Conservation (phyloP, 1,140 invertebrate species). For the Bilobella aurantiaca region DNA sequence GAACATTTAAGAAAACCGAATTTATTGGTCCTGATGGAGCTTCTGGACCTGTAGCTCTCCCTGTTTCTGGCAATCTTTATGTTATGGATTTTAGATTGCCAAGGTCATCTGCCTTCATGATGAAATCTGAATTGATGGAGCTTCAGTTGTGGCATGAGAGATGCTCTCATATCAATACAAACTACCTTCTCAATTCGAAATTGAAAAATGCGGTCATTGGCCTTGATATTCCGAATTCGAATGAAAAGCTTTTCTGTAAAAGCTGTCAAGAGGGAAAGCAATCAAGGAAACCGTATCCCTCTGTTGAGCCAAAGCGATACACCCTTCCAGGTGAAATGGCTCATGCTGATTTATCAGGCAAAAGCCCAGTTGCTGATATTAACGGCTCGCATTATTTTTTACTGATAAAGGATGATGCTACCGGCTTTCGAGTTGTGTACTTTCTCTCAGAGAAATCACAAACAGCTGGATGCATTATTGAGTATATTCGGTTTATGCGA, state of each 20-base stretch:
- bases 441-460: no score
- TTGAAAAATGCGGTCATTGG: slow-evolving; percentile 12
- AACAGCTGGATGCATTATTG: no score
- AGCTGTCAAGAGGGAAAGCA: slow-evolving; percentile 24
- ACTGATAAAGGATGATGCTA: slow-evolving; percentile 41
- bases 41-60: not conserved
- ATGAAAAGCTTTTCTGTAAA: slow-evolving; percentile 1
- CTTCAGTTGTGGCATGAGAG: slow-evolving; percentile 18
- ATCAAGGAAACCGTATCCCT: slow-evolving; percentile 15
- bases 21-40: not conserved
- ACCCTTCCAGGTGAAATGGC: slow-evolving; percentile 37
- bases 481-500: no score
- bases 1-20: not conserved
- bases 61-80: not conserved
- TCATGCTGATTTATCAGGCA: slow-evolving; percentile 42
- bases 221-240: not conserved
- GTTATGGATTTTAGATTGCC: slow-evolving; percentile 8
- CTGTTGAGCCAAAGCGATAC: slow-evolving; percentile 13
- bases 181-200: slow-evolving; percentile 12
- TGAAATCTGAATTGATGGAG: not conserved
- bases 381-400: slow-evolving; percentile 40
- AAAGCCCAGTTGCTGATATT: slow-evolving; percentile 38
- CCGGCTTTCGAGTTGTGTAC: not conserved
- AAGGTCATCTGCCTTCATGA: not conserved
- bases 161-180: slow-evolving; percentile 11